Conservation (phyloP, 2,113 vertebrate species). For the Mormyrus lacerda region DNA sequence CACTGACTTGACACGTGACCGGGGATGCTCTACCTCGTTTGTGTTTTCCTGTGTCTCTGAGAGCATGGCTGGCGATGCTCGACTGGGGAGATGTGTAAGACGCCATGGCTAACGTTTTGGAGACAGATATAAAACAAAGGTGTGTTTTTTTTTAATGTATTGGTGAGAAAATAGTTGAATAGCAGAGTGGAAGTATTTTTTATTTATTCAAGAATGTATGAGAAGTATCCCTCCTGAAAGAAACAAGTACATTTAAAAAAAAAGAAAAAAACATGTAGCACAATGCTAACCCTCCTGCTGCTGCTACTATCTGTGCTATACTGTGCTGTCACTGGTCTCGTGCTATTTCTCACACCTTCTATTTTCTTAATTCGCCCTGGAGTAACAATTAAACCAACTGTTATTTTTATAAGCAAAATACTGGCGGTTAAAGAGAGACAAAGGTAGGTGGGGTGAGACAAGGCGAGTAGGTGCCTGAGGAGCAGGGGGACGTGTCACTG, state of each 20-base stretch:
- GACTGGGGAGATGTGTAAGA: background rate
- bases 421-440: background rate
- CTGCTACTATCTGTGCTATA: background rate
- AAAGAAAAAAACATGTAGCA: background rate
- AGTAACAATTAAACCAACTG: background rate
- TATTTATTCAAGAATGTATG: background rate
- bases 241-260: background rate
- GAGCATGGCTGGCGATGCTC: background rate
- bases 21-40: background rate
- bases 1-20: background rate
- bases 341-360: background rate
- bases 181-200: background rate
- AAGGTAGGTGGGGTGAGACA: background rate
- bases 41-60: background rate
- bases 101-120: background rate
- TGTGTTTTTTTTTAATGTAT: background rate
- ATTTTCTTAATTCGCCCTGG: background rate
- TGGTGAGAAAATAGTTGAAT: background rate
- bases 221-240: background rate
- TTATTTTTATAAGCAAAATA: background rate
- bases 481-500: background rate
- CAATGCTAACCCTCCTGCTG: background rate
- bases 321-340: background rate
- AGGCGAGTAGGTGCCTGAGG: background rate
- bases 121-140: background rate